Conservation (phyloP, 2,888 invertebrate species). For the Cantharis flavilabris region DNA sequence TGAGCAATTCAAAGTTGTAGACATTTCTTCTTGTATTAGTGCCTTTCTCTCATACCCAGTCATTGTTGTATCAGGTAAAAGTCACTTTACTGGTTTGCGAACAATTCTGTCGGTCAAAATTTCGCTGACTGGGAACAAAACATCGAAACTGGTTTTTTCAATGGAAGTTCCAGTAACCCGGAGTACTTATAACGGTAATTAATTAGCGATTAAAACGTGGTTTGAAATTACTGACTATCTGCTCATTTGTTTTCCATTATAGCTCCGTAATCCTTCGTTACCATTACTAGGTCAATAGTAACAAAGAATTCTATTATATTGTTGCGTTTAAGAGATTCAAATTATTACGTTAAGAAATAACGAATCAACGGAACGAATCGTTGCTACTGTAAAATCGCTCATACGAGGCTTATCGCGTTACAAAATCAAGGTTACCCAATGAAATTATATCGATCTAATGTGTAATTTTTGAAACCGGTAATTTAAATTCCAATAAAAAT, state of each 20-base stretch:
- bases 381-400: neutral
- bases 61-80: neutral
- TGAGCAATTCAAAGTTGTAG: no score
- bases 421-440: neutral
- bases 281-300: neutral
- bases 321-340: neutral
- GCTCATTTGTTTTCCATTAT: neutral
- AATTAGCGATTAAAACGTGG: neutral
- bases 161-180: constrained; percentile 23
- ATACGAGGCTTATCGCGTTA: neutral
- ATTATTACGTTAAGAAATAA: neutral
- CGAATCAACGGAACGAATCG: neutral
- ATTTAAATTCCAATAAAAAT: neutral
- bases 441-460: neutral
- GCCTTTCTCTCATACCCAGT: no score
- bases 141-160: constrained; percentile 7
- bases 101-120: neutral
- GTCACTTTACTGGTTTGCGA: neutral
- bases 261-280: neutral
- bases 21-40: no score
- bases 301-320: neutral
- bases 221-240: neutral
- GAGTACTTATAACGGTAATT: constrained; percentile 20
- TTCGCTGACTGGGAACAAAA: neutral
- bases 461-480: neutral